phyloP scores from a whole-genome alignment of 30 jellyfish, hydroid and myxozoan species.

The Pseudorhiza aurosa region DNA sequence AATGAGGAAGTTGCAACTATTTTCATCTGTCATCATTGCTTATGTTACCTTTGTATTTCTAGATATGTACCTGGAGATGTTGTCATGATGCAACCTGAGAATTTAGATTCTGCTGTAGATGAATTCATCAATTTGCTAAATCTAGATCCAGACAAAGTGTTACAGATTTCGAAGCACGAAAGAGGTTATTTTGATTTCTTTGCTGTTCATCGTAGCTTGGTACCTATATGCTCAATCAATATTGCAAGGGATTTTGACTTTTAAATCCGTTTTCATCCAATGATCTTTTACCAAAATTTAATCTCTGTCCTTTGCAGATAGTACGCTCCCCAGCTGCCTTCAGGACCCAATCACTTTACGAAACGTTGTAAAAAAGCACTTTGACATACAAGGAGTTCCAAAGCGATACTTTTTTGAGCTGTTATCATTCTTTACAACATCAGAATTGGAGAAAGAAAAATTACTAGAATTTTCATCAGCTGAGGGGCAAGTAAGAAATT shows the following conservation, averaged over 20 bases:
- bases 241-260: too few relatives aligned
- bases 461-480: conserved; percentile 89
- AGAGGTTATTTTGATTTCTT: conserved; percentile 36
- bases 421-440: conserved; percentile 82
- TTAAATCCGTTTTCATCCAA: background rate
- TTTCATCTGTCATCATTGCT: too few relatives aligned
- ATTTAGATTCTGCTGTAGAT: conserved; percentile 64
- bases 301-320: conserved; percentile 15
- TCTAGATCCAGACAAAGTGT: conserved; percentile 57
- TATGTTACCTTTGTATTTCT: background rate
- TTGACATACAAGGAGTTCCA: conserved; percentile 93
- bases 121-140: conserved; percentile 67
- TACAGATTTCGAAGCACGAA: conserved; percentile 24
- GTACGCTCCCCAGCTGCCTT: conserved; percentile 44
- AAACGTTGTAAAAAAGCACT: conserved; percentile 56
- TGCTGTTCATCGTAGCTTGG: too few relatives aligned
- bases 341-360: conserved; percentile 50
- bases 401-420: conserved; percentile 92
- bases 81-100: conserved; percentile 85
- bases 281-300: background rate
- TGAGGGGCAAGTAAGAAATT: conserved; percentile 89
- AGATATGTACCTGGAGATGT: conserved; percentile 98
- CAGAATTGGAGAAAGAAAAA: conserved; percentile 92
- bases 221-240: too few relatives aligned
- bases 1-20: too few relatives aligned